Base-by-base conservation (phyloP, 37 sponge, comb jelly and placozoan species). In the Halisarca cf. caerulea region DNA sequence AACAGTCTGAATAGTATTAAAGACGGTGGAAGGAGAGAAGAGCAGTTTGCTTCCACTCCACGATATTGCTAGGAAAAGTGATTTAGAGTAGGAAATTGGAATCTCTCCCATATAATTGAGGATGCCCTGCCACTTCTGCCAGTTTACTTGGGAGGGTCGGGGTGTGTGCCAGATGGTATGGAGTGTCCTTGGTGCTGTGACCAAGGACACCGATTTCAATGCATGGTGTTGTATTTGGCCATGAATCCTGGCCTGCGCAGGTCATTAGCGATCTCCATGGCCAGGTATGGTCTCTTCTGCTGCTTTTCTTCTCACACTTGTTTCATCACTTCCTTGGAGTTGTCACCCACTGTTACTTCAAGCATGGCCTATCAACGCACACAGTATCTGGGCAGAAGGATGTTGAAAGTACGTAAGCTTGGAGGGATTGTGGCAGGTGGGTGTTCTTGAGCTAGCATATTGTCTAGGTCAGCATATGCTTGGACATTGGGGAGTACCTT, bases 141-240 rank as follows among this genome's bases (percentile, higher is more conserved):
- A 4, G 69, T 68, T 68, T 4, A 68, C 3, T 28, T 68, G 69
- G 6, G 69, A 34, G 35, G 28, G 0, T 34, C n/a, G n/a, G n/a
- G n/a, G 69, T 68, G 35, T 68, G 69, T 18, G 33, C n/a, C 3
- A 68, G 69, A 34, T 68, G 69, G 69, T 68, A 68, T 4, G 21
- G 66, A 27, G 80, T 86, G 38, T 78, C 86, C 40, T 78, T 78
- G 7, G 51, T 78, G 35, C 69, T 35, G 83, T 66, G 83, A 36
- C 69, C 83, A 0, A 82, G 83, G 20, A 45, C 62, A 59, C 83
- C 68, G 23, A 82, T 82, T 66, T 82, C 83, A 62, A 82, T n/a
- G n/a, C n/a, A n/a, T 64, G 32, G 68, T 82, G 45, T 59, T 41
- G 2, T 59, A 82, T 15, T 36, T 36, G 38, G 25, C 47, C 20